Conservation (phyloP, 2,113 vertebrate species). For the Eclectus roratus region DNA sequence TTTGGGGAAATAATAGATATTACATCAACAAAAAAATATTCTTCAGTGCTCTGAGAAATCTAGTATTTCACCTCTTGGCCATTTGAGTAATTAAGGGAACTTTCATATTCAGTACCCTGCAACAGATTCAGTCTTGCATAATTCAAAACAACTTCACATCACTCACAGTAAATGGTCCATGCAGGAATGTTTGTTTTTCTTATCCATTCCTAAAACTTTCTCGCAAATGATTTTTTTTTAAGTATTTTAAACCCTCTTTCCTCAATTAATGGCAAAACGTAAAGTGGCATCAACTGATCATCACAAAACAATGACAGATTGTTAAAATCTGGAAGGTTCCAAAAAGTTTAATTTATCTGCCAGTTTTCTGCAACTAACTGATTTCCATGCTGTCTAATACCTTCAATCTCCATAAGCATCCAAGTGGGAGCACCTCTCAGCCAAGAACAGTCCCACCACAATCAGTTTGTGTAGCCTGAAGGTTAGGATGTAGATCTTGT, state of each 20-base stretch:
- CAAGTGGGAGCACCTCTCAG: neutral
- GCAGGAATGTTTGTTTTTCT: neutral
- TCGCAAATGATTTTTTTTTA: neutral
- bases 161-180: neutral
- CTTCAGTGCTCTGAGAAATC: neutral
- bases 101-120: neutral
- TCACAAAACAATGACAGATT: neutral
- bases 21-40: neutral
- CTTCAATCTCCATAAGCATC: neutral
- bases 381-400: neutral
- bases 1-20: neutral
- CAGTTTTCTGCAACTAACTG: neutral
- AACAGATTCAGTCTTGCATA: neutral
- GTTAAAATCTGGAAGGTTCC: neutral
- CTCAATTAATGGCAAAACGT: neutral
- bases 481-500: neutral
- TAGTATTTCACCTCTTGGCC: neutral
- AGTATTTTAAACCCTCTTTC: neutral
- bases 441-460: neutral
- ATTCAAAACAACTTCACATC: constrained; percentile 18
- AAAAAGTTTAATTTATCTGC: neutral
- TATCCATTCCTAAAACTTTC: neutral
- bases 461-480: neutral
- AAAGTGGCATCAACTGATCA: neutral
- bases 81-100: constrained; percentile 23